Percentiles rank a stretch among this genome's conserved stretches.
Evolutionary conservation across 2,797 vertebrate species (phyloP).

Genomic region (Hippopotamyrus pictus): DNA sequence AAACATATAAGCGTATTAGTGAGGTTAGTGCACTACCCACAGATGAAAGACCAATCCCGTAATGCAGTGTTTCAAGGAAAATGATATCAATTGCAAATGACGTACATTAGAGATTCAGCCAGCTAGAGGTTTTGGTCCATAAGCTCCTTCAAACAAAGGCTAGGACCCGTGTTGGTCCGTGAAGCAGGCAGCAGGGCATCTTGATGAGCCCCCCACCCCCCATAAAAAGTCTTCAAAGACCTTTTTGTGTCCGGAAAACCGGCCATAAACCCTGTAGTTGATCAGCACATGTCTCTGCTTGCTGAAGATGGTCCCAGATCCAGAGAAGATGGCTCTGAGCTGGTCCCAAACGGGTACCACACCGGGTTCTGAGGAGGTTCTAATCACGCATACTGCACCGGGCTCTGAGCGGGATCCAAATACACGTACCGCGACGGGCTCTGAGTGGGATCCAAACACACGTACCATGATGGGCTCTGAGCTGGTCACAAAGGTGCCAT

Average conservation of each 20-base stretch:
- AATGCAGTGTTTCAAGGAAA: neutral
- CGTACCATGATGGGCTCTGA: neutral
- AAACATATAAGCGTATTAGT: neutral
- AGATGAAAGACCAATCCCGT: neutral
- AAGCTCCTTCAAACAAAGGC: neutral
- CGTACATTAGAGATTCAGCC: neutral
- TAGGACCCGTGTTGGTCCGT: neutral
- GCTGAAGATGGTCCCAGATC: neutral
- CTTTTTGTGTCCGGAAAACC: neutral
- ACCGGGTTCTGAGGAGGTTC: neutral
- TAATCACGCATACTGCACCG: neutral
- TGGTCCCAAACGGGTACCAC: neutral
- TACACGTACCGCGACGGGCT: neutral
- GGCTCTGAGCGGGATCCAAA: neutral
- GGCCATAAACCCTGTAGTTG: neutral
- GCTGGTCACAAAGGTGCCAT: neutral
- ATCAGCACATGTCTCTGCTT: neutral
- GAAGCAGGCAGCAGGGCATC: neutral
- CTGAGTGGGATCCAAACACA: neutral
- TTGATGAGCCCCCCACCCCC: neutral
- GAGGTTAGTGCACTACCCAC: neutral
- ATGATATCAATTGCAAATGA: conserved; percentile 10
- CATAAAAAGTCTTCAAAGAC: neutral
- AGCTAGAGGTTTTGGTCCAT: neutral
- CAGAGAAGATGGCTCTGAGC: neutral